Evolutionary conservation across 2,113 vertebrate species (phyloP).

Genomic region (Apaloderma vittatum): DNA sequence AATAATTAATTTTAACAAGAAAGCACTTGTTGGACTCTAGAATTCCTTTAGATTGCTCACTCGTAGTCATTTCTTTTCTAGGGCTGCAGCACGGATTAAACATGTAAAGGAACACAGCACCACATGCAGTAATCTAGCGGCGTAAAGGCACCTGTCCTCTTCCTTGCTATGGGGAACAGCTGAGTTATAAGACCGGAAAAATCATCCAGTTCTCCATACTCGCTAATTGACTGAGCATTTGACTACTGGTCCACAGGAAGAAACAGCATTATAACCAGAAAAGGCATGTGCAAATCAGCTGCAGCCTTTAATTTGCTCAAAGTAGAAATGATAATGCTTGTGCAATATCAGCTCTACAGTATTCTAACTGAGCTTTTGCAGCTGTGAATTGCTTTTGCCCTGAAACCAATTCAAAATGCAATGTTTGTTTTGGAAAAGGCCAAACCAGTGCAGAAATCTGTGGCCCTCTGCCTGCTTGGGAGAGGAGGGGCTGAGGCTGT

Average conservation of each 20-base stretch:
- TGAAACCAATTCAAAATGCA: not conserved
- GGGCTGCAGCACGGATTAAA: not conserved
- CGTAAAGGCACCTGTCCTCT: not conserved
- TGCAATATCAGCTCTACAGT: not conserved
- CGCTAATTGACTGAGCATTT: not conserved
- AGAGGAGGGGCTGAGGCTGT: not conserved
- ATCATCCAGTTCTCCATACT: not conserved
- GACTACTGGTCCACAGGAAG: not conserved
- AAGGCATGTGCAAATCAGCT: not conserved
- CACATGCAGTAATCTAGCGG: not conserved
- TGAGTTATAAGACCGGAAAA: not conserved
- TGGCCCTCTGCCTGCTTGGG: not conserved
- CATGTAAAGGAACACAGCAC: not conserved
- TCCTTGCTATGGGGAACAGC: not conserved
- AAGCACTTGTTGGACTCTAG: not conserved
- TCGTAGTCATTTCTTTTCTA: not conserved
- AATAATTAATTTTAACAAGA: not conserved
- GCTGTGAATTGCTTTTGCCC: not conserved
- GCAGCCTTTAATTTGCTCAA: not conserved
- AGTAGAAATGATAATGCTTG: not conserved
- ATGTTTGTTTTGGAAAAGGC: slow-evolving; percentile 6
- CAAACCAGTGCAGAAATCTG: not conserved
- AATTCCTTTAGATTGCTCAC: not conserved
- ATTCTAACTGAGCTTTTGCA: not conserved
- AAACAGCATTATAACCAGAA: not conserved